phyloP scores from a whole-genome alignment of 2,797 vertebrate species.

The Macropus fuliginosus region DNA sequence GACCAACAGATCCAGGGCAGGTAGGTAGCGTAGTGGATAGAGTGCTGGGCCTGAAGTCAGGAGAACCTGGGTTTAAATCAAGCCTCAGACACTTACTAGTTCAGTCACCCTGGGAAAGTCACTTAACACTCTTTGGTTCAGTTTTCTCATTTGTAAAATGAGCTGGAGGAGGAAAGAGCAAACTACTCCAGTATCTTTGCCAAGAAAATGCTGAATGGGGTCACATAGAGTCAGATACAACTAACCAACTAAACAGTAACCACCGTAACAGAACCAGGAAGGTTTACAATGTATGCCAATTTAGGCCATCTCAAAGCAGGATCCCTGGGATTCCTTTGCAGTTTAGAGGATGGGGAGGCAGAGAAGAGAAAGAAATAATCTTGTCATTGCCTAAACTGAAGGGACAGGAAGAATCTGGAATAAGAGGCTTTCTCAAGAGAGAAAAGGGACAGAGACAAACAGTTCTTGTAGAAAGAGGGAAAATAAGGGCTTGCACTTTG shows the following conservation, averaged over 20 bases:
- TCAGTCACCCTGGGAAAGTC: background rate
- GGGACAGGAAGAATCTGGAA: background rate
- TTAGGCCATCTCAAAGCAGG: conserved; percentile 8
- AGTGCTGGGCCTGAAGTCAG: background rate
- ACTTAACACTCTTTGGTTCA: background rate
- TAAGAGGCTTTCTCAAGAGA: background rate
- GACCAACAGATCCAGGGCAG: background rate
- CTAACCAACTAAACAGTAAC: background rate
- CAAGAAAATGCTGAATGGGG: background rate
- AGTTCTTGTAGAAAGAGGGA: background rate
- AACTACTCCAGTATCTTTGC: background rate
- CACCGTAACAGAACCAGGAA: background rate
- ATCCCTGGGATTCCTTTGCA: background rate
- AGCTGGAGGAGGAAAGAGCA: background rate
- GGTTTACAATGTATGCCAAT: background rate
- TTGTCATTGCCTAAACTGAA: background rate
- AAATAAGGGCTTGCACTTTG: background rate
- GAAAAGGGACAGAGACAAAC: conserved; percentile 23
- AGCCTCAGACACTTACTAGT: background rate
- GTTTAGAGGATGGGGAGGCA: background rate
- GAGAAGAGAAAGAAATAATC: background rate
- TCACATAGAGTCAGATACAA: background rate
- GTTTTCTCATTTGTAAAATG: background rate
- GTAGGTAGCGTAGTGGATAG: background rate
- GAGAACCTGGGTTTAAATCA: background rate